These are phyloP conservation scores for Stenoptilia bipunctidactyla DNA, from an alignment of 2,888 invertebrate species.

Conservation along the genomic window DNA sequence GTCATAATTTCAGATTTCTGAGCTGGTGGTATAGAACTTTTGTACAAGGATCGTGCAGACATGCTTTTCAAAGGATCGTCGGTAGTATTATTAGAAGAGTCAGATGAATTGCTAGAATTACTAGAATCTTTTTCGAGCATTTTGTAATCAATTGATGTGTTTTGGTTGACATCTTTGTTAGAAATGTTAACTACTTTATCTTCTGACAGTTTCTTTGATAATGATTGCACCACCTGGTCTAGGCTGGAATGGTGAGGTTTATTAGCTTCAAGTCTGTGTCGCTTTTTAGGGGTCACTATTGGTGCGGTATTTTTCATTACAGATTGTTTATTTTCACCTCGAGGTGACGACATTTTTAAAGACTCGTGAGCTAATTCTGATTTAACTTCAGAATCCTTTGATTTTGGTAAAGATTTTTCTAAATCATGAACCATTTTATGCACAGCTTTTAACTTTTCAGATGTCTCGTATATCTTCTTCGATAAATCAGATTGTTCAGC, in stretches of 20 bases:
- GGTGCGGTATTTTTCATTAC: slow-evolving; percentile 51
- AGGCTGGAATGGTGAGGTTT: slow-evolving; percentile 47
- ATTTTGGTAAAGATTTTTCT: slow-evolving; percentile 54
- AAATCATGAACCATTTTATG: slow-evolving; percentile 60
- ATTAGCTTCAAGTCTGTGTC: slow-evolving; percentile 77
- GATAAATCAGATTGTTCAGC: slow-evolving; percentile 59
- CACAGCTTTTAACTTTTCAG: slow-evolving; percentile 62
- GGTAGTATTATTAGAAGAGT: slow-evolving; percentile 21
- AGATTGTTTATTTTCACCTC: slow-evolving; percentile 41
- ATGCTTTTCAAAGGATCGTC: slow-evolving; percentile 58
- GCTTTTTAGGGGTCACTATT: slow-evolving; percentile 79
- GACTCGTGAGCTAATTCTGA: slow-evolving; percentile 33
- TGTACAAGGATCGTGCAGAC: slow-evolving; percentile 60
- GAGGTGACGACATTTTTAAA: slow-evolving; percentile 42
- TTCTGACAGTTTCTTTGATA: slow-evolving; percentile 59
- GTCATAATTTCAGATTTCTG: slow-evolving; percentile 72
- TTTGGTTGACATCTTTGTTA: slow-evolving; percentile 38
- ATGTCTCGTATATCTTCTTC: slow-evolving; percentile 62
- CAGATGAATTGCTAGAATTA: slow-evolving; percentile 20
- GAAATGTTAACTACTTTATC: slow-evolving; percentile 33
- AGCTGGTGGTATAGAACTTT: slow-evolving; percentile 57
- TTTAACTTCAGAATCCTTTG: slow-evolving; percentile 44
- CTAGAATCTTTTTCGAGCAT: slow-evolving; percentile 30
- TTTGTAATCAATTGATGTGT: slow-evolving; percentile 29
- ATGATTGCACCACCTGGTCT: slow-evolving; percentile 59